Percentiles rank a stretch among this genome's conserved stretches.
Evolutionary conservation across 1,140 invertebrate genomes (phyloP).

Genomic region (Drosophila sulfurigaster): DNA sequence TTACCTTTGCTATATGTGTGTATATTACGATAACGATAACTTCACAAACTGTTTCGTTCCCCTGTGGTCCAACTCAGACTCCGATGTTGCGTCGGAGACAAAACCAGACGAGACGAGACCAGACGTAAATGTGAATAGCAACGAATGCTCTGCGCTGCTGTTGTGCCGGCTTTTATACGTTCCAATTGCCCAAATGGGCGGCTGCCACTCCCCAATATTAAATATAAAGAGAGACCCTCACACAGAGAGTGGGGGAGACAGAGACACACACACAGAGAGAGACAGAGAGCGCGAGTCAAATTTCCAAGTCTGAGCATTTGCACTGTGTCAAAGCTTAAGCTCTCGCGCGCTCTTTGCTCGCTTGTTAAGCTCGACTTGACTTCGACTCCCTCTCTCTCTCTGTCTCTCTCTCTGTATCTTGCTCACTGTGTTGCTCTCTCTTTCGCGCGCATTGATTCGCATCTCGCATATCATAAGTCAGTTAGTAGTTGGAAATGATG

Average conservation of each 20-base stretch:
- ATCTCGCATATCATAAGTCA: slow-evolving; percentile 36
- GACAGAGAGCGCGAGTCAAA: background rate
- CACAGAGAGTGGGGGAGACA: background rate
- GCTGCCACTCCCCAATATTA: slow-evolving; percentile 46
- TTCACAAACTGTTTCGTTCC: slow-evolving; percentile 56
- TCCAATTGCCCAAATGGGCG: slow-evolving; percentile 54
- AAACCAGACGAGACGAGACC: slow-evolving; percentile 79
- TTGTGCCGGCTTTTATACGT: slow-evolving; percentile 54
- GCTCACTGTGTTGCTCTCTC: slow-evolving; percentile 8
- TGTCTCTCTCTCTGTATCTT: background rate
- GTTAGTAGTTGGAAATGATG: slow-evolving; percentile 39
- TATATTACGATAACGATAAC: slow-evolving; percentile 29
- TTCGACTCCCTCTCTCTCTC: slow-evolving; percentile 10
- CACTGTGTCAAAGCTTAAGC: slow-evolving; percentile 13
- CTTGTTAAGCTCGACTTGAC: slow-evolving; percentile 9
- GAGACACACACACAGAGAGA: slow-evolving; percentile 2
- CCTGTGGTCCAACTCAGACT: slow-evolving; percentile 64
- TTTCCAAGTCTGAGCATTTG: background rate
- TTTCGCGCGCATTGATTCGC: slow-evolving; percentile 34
- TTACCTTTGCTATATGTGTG: slow-evolving; percentile 67
- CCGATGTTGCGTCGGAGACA: slow-evolving; percentile 56
- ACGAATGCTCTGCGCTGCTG: slow-evolving; percentile 47
- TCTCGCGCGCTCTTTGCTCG: slow-evolving; percentile 2
- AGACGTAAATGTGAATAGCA: slow-evolving; percentile 74
- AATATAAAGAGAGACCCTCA: slow-evolving; percentile 17